phyloP scores from a whole-genome alignment of 2,888 invertebrate species.

The Cacoxenus indagator region DNA sequence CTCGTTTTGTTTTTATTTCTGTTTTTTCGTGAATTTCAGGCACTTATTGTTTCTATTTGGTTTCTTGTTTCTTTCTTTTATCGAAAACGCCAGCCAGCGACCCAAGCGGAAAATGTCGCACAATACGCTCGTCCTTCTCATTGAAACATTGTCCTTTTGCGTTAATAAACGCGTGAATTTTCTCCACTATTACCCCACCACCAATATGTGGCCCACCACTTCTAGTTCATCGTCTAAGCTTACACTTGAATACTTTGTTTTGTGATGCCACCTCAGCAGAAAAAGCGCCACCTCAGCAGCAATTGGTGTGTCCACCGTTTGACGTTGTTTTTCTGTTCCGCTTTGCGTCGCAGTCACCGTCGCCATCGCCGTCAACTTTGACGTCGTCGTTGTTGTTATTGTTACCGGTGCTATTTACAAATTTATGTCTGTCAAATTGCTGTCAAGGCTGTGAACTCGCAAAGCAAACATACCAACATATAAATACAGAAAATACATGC shows the following conservation, averaged over 20 bases:
- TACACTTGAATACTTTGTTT: slow-evolving; percentile 20
- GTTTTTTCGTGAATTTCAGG: not conserved
- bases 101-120: not conserved
- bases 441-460: slow-evolving; percentile 47
- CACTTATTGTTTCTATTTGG: not conserved
- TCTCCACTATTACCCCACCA: slow-evolving; percentile 22
- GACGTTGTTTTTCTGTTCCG: slow-evolving; percentile 10
- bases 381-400: not conserved
- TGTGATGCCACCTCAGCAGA: not conserved
- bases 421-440: slow-evolving; percentile 52
- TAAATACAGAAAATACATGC: slow-evolving; percentile 13
- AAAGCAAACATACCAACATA: slow-evolving; percentile 30
- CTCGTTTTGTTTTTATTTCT: not conserved
- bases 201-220: not conserved
- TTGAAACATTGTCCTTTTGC: slow-evolving; percentile 42
- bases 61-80: not conserved
- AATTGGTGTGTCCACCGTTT: not conserved
- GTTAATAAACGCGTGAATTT: slow-evolving; percentile 41
- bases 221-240: not conserved
- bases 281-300: not conserved
- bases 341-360: not conserved
- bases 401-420: slow-evolving; percentile 14
- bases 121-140: not conserved
- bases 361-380: not conserved
- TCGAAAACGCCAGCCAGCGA: not conserved